Evolutionary conservation across 2,113 vertebrate species (phyloP).

Genomic region (Vimba vimba): DNA sequence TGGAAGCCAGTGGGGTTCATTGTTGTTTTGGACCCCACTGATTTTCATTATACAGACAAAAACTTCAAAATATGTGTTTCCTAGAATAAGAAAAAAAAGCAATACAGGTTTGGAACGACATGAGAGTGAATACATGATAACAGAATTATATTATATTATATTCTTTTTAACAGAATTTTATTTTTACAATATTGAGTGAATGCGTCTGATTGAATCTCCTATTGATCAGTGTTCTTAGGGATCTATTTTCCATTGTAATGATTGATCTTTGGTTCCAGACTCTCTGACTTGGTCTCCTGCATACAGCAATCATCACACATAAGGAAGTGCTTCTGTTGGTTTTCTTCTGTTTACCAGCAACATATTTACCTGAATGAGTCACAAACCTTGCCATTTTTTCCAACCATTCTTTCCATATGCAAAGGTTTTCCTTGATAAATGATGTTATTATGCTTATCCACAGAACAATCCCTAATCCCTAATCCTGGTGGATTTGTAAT

Average conservation of each 20-base stretch:
- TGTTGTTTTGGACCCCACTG: not conserved
- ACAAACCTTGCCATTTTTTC: not conserved
- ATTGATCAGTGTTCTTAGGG: constrained; percentile 28
- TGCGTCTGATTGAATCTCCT: constrained; percentile 42
- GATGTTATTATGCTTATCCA: constrained; percentile 68
- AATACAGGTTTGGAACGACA: not conserved
- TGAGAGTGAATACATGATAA: not conserved
- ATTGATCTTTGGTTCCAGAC: constrained; percentile 48
- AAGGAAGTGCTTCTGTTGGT: not conserved
- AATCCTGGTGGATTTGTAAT: constrained; percentile 74
- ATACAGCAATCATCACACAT: not conserved
- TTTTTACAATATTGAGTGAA: constrained; percentile 30
- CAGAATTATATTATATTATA: not conserved
- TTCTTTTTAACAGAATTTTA: not conserved
- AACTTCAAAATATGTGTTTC: not conserved
- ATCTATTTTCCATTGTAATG: constrained; percentile 41
- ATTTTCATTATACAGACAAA: not conserved
- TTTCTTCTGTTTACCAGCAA: not conserved
- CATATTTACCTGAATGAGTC: not conserved
- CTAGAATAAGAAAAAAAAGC: not conserved
- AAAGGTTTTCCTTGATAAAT: constrained; percentile 53
- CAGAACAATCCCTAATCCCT: constrained; percentile 59
- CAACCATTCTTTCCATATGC: not conserved
- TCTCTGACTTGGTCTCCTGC: not conserved
- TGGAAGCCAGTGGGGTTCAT: not conserved